Conservation (phyloP, 2,888 invertebrate species). For the Troilus luridus region DNA sequence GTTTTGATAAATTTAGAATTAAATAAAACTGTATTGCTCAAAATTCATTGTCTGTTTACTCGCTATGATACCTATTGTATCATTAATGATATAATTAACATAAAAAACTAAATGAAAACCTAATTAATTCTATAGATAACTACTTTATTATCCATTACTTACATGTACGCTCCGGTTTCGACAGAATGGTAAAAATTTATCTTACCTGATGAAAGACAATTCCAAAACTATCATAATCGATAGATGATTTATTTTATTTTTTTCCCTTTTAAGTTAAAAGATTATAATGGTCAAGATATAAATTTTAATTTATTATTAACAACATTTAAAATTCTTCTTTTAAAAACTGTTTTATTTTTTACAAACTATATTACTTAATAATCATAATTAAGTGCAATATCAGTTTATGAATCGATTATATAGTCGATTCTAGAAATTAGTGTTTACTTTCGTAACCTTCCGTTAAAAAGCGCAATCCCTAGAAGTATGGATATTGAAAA, state of each 20-base stretch:
- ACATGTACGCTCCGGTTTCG: not conserved
- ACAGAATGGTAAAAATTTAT: not conserved
- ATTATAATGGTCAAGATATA: not conserved
- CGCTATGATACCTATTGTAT: not conserved
- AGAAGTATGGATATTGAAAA: not conserved
- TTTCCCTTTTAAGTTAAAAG: not conserved
- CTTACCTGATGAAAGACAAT: not conserved
- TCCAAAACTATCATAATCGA: not conserved
- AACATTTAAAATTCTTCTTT: not conserved
- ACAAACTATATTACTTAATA: not conserved
- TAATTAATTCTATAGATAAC: not conserved
- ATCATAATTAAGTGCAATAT: not conserved
- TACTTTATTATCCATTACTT: not conserved
- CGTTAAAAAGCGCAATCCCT: not conserved
- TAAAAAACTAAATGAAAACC: not conserved
- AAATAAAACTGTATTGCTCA: no score
- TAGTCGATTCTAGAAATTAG: not conserved
- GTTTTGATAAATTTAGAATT: no score
- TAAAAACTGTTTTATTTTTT: not conserved
- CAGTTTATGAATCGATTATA: not conserved
- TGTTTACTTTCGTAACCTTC: slow-evolving; percentile 20
- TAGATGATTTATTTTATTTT: not conserved
- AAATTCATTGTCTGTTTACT: no score
- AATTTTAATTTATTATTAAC: not conserved
- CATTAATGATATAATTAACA: not conserved